Conservation (phyloP, 2,113 vertebrate genomes). For the Anthoscopus minutus region DNA sequence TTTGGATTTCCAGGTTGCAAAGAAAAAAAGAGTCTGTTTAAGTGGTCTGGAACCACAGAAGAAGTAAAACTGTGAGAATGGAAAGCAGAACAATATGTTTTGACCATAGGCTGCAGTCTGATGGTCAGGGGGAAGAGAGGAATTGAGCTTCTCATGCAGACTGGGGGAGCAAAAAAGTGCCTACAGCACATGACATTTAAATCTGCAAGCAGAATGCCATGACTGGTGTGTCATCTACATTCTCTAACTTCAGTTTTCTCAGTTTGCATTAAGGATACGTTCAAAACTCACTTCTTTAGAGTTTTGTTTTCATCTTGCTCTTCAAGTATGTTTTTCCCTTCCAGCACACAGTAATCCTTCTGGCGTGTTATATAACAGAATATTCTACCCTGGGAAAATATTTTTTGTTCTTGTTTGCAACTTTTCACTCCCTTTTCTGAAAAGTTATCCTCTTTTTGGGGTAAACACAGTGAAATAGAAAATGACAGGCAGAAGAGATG, state of each 20-base stretch:
- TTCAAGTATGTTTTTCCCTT: constrained; percentile 48
- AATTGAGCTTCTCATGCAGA: constrained; percentile 23
- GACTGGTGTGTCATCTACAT: constrained; percentile 29
- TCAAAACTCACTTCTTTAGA: constrained; percentile 18
- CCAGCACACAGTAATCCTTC: constrained; percentile 39
- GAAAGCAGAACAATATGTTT: constrained; percentile 47
- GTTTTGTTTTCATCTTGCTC: constrained; percentile 53
- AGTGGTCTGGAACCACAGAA: constrained; percentile 8
- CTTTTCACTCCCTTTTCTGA: constrained; percentile 29
- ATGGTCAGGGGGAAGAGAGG: neutral
- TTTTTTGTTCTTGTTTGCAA: constrained; percentile 36
- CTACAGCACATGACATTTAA: constrained; percentile 10
- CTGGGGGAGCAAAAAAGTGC: neutral
- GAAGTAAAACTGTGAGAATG: constrained; percentile 30
- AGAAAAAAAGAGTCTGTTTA: constrained; percentile 33
- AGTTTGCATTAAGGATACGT: constrained; percentile 31
- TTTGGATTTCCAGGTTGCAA: constrained; percentile 44
- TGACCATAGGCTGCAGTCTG: constrained; percentile 19
- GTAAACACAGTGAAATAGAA: constrained; percentile 32
- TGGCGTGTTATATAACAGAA: constrained; percentile 55
- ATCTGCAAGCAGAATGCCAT: constrained; percentile 34
- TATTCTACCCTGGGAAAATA: constrained; percentile 55
- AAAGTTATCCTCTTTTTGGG: neutral
- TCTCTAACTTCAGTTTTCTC: constrained; percentile 38
- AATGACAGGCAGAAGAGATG: neutral